Conservation (phyloP, 2,113 vertebrate species). For the Procapra przewalskii region DNA sequence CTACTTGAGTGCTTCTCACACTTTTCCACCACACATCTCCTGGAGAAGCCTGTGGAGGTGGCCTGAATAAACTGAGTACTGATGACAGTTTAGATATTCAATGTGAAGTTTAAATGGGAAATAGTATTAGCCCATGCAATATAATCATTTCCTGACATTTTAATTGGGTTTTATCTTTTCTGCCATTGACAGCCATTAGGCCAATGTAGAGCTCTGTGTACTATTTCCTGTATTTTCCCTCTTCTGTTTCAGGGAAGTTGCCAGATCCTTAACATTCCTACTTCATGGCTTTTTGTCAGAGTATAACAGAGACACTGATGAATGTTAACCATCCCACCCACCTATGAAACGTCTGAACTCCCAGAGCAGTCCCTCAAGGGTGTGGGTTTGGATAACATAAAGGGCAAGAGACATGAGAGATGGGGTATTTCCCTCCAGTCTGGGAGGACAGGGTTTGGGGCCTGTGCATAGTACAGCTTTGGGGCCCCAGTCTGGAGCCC, state of each 20-base stretch:
- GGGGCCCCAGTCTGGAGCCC: background rate
- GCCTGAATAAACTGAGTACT: background rate
- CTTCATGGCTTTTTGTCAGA: background rate
- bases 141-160: background rate
- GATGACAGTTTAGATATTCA: background rate
- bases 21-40: background rate
- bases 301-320: background rate
- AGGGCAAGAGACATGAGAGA: background rate
- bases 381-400: background rate
- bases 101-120: slow-evolving; percentile 10
- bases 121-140: background rate
- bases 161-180: background rate
- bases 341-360: background rate
- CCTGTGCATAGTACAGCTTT: background rate
- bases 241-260: background rate
- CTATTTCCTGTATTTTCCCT: background rate
- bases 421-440: background rate
- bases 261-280: background rate
- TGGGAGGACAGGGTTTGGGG: background rate
- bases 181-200: background rate
- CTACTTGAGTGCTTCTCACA: background rate
- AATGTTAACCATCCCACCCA: background rate
- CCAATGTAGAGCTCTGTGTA: background rate
- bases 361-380: background rate
- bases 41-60: background rate